Conservation (phyloP, 2,797 vertebrate genomes). For the Potorous gilbertii region DNA sequence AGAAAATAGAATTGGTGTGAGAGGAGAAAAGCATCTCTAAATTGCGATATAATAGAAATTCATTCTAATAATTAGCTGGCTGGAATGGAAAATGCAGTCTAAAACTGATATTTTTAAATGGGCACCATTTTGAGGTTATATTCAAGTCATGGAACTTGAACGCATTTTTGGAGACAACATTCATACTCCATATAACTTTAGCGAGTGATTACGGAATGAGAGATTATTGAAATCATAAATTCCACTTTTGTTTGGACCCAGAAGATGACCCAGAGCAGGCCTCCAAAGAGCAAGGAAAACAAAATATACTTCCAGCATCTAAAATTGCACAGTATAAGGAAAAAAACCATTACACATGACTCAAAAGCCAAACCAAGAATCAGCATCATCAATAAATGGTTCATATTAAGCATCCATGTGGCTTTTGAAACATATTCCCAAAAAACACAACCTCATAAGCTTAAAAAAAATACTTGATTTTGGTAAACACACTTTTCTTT, state of each 20-base stretch:
- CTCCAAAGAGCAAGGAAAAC: conserved; percentile 32
- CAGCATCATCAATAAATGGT: conserved; percentile 37
- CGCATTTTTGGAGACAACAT: conserved; percentile 10
- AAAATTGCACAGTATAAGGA: conserved; percentile 17
- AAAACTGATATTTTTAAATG: conserved; percentile 12
- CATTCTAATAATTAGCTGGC: conserved; percentile 24
- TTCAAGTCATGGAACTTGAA: not conserved
- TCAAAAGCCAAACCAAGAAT: conserved; percentile 59
- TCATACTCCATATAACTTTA: conserved; percentile 46
- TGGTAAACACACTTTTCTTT: conserved; percentile 33
- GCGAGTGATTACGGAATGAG: conserved; percentile 25
- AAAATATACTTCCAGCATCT: conserved; percentile 29
- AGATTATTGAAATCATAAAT: conserved; percentile 26
- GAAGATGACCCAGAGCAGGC: conserved; percentile 47
- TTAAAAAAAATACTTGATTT: conserved; percentile 26
- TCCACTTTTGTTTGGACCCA: conserved; percentile 37
- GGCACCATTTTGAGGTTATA: conserved; percentile 1
- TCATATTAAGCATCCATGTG: conserved; percentile 13
- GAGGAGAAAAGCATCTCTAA: conserved; percentile 28
- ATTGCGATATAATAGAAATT: conserved; percentile 25
- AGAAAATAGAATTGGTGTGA: not conserved
- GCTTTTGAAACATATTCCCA: conserved; percentile 48
- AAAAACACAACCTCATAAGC: conserved; percentile 46
- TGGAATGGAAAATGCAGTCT: not conserved
- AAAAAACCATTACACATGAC: conserved; percentile 29